Evolutionary conservation across 2,888 invertebrate species (phyloP).

Genomic region (Lottia scabra): DNA sequence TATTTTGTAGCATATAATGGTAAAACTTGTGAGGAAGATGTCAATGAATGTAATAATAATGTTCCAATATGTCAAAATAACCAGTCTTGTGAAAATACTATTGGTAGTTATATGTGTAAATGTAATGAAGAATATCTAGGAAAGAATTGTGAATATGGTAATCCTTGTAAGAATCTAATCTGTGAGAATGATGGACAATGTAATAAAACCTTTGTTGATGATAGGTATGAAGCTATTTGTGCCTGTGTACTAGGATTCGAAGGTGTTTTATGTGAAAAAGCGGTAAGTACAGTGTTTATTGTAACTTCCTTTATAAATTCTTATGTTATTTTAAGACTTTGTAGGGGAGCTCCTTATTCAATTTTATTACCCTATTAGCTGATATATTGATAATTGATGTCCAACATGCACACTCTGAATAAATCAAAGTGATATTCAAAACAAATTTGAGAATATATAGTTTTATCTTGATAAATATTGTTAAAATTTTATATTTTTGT

Average conservation of each 20-base stretch:
- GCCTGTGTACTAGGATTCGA: conserved; percentile 52
- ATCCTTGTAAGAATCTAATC: conserved; percentile 35
- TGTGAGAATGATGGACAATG: conserved; percentile 48
- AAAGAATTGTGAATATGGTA: conserved; percentile 78
- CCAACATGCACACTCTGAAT: too few species aligned
- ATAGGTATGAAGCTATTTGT: conserved; percentile 36
- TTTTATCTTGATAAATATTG: too few species aligned
- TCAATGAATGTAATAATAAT: conserved; percentile 47
- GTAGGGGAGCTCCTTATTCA: too few species aligned
- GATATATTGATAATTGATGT: too few species aligned
- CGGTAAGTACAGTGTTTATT: conserved; percentile 69
- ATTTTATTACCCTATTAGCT: too few species aligned
- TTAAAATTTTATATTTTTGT: too few species aligned
- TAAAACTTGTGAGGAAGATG: conserved; percentile 41
- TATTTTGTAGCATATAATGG: conserved; percentile 74
- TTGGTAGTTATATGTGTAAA: conserved; percentile 72
- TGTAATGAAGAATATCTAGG: conserved; percentile 76
- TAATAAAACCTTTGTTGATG: conserved; percentile 16
- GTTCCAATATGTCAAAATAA: conserved; percentile 77
- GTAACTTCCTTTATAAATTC: too few species aligned
- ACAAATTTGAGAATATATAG: too few species aligned
- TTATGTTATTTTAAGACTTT: too few species aligned
- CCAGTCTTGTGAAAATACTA: conserved; percentile 80
- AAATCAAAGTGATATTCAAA: too few species aligned
- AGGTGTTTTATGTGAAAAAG: conserved; percentile 56